phyloP scores from a whole-genome alignment of 37 sponge, comb jelly and placozoan genomes.

The Haliclona indistincta region DNA sequence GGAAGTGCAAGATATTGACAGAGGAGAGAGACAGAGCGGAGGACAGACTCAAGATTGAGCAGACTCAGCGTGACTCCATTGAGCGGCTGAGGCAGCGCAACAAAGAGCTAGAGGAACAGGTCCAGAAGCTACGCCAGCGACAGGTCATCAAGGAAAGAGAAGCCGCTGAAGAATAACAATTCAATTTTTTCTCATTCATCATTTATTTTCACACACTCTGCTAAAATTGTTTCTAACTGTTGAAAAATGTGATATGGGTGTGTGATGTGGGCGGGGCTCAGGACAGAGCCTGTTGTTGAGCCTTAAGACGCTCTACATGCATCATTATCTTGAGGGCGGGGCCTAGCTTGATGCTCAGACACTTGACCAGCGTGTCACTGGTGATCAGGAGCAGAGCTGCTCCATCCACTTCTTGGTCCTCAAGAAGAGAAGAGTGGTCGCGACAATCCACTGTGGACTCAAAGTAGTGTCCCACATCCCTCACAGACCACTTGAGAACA shows the following conservation, averaged over 20 bases:
- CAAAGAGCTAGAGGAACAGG: slow-evolving; percentile 69
- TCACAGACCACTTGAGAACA: slow-evolving; percentile 40
- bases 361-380: slow-evolving; percentile 57
- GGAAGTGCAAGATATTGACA: slow-evolving; percentile 71
- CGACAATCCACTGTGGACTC: slow-evolving; percentile 49
- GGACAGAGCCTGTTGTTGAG: background rate
- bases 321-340: slow-evolving; percentile 47
- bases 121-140: slow-evolving; percentile 50
- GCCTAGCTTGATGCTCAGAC: slow-evolving; percentile 58
- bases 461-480: slow-evolving; percentile 52
- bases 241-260: background rate
- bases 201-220: too few relatives aligned
- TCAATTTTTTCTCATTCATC: too few relatives aligned
- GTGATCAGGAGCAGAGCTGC: slow-evolving; percentile 56
- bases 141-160: slow-evolving; percentile 20
- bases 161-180: background rate
- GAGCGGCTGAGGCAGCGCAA: slow-evolving; percentile 79
- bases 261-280: background rate
- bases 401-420: slow-evolving; percentile 63
- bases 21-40: slow-evolving; percentile 74
- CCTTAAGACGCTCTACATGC: background rate
- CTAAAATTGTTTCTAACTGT: background rate
- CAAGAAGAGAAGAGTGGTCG: slow-evolving; percentile 25
- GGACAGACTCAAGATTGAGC: slow-evolving; percentile 76
- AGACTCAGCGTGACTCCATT: slow-evolving; percentile 77